Evolutionary conservation across 2,113 vertebrate genomes (phyloP), one percentile per base, ranked within the genome.

Genomic region (Dipodomys merriami): DNA sequence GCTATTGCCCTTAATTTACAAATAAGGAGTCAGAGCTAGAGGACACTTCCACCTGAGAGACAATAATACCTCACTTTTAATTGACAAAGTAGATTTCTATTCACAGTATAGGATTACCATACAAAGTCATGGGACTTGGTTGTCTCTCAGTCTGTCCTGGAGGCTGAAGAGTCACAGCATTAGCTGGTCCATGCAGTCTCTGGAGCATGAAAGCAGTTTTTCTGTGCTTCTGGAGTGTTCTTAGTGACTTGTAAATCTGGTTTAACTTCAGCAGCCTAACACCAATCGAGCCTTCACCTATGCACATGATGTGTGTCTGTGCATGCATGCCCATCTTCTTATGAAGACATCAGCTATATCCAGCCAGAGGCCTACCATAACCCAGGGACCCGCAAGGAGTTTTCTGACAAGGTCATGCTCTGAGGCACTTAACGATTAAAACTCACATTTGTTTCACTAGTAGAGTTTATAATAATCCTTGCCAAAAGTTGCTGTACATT

Each of bases 231-330:
- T 57, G 12, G 13, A 4, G 12, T 57, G 53, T 57, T 57, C 53
- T 57, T 18, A 18, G 53, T 57, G 15, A 18, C 53, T 57, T 57
- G 53, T 57, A 57, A 57, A 57, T 57, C 53, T 16, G 53, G 53
- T 18, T 57, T 57, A 57, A 13, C 15, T 57, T 57, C 16, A 16
- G 16, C 53, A 57, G 53, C 53, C 53, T 18, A 57, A 57, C 53
- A 57, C 15, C 12, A 57, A 4, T 18, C 53, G 53, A 13, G 53
- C 15, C 16, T 57, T 57, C 53, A 13, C 15, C 12, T 57, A 57
- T 16, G 0, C 53, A 57, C 15, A 57, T 11, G 12, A 18, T 7
- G 1, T 39, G 33, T 25, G 16, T 46, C 1, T 29, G 10, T 7
- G 30, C 33, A 13, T 4, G 79, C 22, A 12, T 64, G 62, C 62